Base-by-base conservation (phyloP, 2,888 invertebrate genomes). In the Idaea dimidiata region DNA sequence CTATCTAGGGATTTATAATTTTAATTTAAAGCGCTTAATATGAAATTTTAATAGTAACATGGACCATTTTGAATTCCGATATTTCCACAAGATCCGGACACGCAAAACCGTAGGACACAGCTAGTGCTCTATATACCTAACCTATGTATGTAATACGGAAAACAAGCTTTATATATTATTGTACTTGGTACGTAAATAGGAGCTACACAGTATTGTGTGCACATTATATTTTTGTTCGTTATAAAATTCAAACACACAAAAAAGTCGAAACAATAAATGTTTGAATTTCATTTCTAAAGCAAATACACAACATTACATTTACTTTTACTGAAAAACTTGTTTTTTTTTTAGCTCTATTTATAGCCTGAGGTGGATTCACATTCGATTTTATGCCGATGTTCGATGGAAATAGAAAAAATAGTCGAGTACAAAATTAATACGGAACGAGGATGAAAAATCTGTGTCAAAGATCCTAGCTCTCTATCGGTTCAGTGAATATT, bases 351-450 rank as follows among this genome's bases (percentile, higher is more conserved):
- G 3, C 14, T 33, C 14, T 43, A 43, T 43, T 43, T 43, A 43
- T 43, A 43, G 43, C 43, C 43, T 14, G 43, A 14, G 10, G 14
- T 43, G 43, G 10, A 43, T 43, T 14, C 43, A 43, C 43, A 43
- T 43, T 43, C 43, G 43, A 43, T 43, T 43, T 43, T 7, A 43
- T 43, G 43, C 43, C 10, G 14, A 10, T 14, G 14, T 43, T 43
- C 14, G 43, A 10, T 43, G 43, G 43, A 43, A 43, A 43, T 43
- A 43, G 43, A 43, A 43, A 16, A 54, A 54, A 54, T 54, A 54
- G n/a, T 54, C 54, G 54, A 54, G 54, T n/a, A n/a, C 16, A 54
- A 54, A 6, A 17, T n/a, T 56, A 56, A 56, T 17, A 56, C 43
- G 43, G 14, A 14, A 14, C 43, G 43, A 10, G 43, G 43, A 8